Evolutionary conservation across 2,797 vertebrate species (phyloP).

Genomic region (Centropyge bicolor): DNA sequence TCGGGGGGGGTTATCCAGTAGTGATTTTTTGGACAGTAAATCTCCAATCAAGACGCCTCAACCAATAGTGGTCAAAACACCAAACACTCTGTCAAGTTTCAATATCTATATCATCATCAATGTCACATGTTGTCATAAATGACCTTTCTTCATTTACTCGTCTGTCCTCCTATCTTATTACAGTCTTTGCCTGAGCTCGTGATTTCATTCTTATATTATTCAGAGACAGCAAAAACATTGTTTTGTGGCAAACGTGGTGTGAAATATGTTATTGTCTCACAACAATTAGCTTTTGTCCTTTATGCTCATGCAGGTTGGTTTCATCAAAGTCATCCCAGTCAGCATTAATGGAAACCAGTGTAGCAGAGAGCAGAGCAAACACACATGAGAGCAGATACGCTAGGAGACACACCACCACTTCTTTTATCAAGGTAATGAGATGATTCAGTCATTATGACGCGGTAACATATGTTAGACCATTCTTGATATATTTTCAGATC

Average conservation of each 20-base stretch:
- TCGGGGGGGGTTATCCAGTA: too few relatives aligned
- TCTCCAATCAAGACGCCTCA: too few relatives aligned
- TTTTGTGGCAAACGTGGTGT: neutral
- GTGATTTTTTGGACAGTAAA: too few relatives aligned
- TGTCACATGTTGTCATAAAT: too few relatives aligned
- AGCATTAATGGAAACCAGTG: neutral
- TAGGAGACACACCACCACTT: too few relatives aligned
- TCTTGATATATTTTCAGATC: neutral
- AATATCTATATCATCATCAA: too few relatives aligned
- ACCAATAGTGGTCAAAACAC: too few relatives aligned
- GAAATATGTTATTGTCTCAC: neutral
- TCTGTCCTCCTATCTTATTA: neutral
- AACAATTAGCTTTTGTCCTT: neutral
- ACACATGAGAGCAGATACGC: neutral
- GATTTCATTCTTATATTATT: neutral
- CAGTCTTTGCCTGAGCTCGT: neutral
- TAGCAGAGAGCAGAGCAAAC: neutral
- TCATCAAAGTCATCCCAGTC: neutral
- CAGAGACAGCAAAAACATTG: neutral
- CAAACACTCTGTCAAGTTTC: too few relatives aligned
- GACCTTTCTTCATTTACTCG: too few relatives aligned
- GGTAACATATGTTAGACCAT: neutral
- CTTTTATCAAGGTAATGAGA: neutral
- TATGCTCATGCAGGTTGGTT: neutral
- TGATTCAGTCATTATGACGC: neutral